phyloP scores from a whole-genome alignment of 2,888 invertebrate species.

The Drosophila barbarae region DNA sequence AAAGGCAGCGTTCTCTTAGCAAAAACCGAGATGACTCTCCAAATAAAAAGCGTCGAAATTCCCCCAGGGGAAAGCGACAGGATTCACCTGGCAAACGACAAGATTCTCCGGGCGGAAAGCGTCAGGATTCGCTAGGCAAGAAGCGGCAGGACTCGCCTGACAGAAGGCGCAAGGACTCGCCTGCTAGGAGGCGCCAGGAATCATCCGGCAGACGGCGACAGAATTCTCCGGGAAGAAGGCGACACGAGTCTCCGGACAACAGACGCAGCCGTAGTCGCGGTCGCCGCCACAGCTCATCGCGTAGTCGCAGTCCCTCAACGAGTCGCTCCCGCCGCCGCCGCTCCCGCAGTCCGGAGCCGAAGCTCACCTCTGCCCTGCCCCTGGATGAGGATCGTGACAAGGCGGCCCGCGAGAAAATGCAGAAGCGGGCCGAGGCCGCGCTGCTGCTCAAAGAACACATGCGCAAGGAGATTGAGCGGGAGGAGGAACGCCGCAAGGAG shows the following conservation, averaged over 20 bases:
- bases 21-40: slow-evolving; percentile 22
- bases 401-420: slow-evolving; percentile 78
- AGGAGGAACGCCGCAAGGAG: slow-evolving; percentile 82
- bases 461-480: slow-evolving; percentile 82
- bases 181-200: slow-evolving; percentile 32
- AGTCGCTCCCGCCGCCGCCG: slow-evolving; percentile 41
- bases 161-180: slow-evolving; percentile 29
- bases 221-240: slow-evolving; percentile 49
- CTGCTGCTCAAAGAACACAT: slow-evolving; percentile 83
- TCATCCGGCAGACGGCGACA: slow-evolving; percentile 47
- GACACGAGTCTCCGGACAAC: slow-evolving; percentile 40
- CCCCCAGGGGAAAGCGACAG: slow-evolving; percentile 20
- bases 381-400: slow-evolving; percentile 71
- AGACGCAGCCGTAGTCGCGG: slow-evolving; percentile 52
- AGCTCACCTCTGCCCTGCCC: slow-evolving; percentile 39
- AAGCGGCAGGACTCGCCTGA: slow-evolving; percentile 19
- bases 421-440: slow-evolving; percentile 81
- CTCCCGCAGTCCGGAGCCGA: slow-evolving; percentile 41
- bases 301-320: slow-evolving; percentile 47
- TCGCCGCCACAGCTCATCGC: slow-evolving; percentile 51
- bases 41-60: slow-evolving; percentile 16
- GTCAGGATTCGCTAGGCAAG: slow-evolving; percentile 34
- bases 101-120: background rate
- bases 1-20: slow-evolving; percentile 22
- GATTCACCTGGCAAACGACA: slow-evolving; percentile 13